A percentile compares a stretch with the other conserved stretches of the same genome.
Conservation (phyloP, 1,140 invertebrate genomes). For the Dreissena rostriformis region DNA sequence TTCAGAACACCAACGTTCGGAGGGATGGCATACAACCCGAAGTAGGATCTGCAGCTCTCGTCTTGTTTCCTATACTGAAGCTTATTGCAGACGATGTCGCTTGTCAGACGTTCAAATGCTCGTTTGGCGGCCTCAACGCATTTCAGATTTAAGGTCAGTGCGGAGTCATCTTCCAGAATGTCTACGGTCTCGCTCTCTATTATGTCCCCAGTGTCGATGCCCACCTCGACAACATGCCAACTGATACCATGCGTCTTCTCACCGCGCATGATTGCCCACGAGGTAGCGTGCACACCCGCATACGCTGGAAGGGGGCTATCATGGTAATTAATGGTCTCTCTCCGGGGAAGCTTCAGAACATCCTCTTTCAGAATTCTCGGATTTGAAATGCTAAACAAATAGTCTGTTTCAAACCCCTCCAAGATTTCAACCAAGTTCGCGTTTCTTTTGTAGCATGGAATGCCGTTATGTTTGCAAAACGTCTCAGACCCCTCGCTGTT, state of each 20-base stretch:
- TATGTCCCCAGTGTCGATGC: slow-evolving; percentile 69
- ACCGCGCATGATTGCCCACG: slow-evolving; percentile 66
- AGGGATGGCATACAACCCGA: slow-evolving; percentile 61
- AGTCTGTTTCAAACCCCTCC: slow-evolving; percentile 41
- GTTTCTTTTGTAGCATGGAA: slow-evolving; percentile 45
- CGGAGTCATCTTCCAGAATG: slow-evolving; percentile 59
- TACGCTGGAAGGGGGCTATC: slow-evolving; percentile 67
- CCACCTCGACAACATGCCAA: slow-evolving; percentile 65
- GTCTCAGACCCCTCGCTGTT: slow-evolving; percentile 43
- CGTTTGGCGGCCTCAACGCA: slow-evolving; percentile 62
- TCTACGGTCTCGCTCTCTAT: slow-evolving; percentile 52
- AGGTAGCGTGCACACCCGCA: slow-evolving; percentile 66
- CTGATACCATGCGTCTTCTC: slow-evolving; percentile 65
- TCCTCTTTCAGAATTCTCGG: slow-evolving; percentile 61
- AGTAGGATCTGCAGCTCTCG: slow-evolving; percentile 60
- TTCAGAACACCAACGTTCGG: slow-evolving; percentile 65
- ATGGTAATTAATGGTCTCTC: slow-evolving; percentile 66
- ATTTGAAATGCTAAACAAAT: slow-evolving; percentile 69
- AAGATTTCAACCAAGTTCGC: slow-evolving; percentile 55
- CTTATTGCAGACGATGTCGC: slow-evolving; percentile 40
- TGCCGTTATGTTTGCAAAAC: slow-evolving; percentile 56
- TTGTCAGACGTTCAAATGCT: slow-evolving; percentile 53
- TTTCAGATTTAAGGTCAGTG: slow-evolving; percentile 66
- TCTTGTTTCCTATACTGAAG: slow-evolving; percentile 49
- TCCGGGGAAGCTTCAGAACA: slow-evolving; percentile 54